Conservation (phyloP, 1,140 invertebrate genomes). For the Globodera rostochiensis region DNA sequence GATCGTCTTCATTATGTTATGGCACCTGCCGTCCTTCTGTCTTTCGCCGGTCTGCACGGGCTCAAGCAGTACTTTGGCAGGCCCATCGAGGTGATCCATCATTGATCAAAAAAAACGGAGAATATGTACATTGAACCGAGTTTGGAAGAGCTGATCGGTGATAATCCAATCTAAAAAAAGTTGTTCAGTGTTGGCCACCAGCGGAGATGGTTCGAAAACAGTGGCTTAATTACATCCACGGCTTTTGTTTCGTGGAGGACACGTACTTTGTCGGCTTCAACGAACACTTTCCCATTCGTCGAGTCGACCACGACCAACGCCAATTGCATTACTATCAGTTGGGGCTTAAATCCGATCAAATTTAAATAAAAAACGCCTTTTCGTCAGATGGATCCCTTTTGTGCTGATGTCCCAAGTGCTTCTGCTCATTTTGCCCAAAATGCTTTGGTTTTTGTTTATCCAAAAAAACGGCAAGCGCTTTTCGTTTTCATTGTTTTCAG, state of each 20-base stretch:
- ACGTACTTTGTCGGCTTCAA: constrained; percentile 48
- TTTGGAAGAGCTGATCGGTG: neutral
- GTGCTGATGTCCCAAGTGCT: constrained; percentile 36
- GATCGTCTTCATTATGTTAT: constrained; percentile 49
- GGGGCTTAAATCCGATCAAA: neutral
- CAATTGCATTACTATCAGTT: constrained; percentile 44
- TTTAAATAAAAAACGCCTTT: neutral
- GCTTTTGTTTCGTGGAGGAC: constrained; percentile 49
- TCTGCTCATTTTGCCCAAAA: constrained; percentile 45
- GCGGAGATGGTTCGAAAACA: constrained; percentile 35
- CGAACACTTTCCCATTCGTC: constrained; percentile 25
- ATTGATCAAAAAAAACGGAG: no score
- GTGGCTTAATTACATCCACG: constrained; percentile 45
- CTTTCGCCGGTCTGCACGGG: constrained; percentile 34
- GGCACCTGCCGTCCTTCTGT: constrained; percentile 35
- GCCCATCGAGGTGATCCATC: constrained; percentile 22
- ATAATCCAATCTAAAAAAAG: neutral
- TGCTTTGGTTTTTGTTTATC: constrained; percentile 40
- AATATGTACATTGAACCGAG: neutral
- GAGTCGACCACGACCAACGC: constrained; percentile 27
- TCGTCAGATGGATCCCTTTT: constrained; percentile 41
- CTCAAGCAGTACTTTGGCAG: constrained; percentile 54
- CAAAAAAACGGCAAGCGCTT: constrained; percentile 18
- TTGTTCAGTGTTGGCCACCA: constrained; percentile 43
- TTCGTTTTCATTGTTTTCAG: neutral